A percentile compares a stretch with the other conserved stretches of the same genome.
phyloP scores from a whole-genome alignment of 2,888 invertebrate species.

The Blera fallax region DNA sequence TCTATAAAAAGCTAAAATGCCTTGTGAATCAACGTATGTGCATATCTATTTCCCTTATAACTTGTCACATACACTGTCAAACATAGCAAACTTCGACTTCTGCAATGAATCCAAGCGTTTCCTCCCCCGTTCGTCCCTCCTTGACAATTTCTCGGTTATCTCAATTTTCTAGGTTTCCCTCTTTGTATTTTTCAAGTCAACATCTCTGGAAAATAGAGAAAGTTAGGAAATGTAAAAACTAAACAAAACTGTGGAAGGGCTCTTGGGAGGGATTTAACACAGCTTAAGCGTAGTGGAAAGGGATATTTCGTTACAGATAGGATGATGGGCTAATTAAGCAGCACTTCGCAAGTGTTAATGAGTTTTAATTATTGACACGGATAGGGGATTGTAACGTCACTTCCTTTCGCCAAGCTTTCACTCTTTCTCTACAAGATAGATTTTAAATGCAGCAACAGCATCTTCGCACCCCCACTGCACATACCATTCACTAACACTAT shows the following conservation, averaged over 20 bases:
- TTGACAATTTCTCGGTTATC: neutral
- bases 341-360: conserved; percentile 65
- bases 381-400: conserved; percentile 34
- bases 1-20: too few species aligned
- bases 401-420: neutral
- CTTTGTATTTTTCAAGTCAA: neutral
- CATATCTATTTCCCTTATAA: too few species aligned
- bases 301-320: conserved; percentile 6
- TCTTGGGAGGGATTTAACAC: conserved; percentile 1
- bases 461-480: neutral
- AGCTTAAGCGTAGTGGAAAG: neutral
- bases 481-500: neutral
- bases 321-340: conserved; percentile 59
- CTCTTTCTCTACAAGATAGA: neutral
- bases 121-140: neutral
- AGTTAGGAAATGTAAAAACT: neutral
- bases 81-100: neutral
- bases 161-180: neutral
- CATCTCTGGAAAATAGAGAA: neutral
- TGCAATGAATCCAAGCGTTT: neutral
- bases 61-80: neutral
- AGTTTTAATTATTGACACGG: conserved; percentile 69
- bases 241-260: neutral
- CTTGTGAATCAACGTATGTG: too few species aligned
- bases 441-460: neutral